These are phyloP conservation scores for Nothoprocta perdicaria DNA, from an alignment of 2,113 vertebrate species.

Conservation along the genomic window DNA sequence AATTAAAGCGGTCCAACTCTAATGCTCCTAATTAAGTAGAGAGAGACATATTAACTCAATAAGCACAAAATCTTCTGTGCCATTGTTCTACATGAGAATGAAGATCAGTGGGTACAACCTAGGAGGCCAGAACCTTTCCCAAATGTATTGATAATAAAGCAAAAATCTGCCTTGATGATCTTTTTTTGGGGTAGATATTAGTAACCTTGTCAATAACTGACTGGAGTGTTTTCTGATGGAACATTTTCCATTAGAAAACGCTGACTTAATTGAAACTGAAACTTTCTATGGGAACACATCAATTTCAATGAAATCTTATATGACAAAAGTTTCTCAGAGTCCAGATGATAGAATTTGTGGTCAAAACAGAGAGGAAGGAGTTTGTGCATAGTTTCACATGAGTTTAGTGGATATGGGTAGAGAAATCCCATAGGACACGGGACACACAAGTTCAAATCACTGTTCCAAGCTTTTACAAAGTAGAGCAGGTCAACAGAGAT, in stretches of 20 bases:
- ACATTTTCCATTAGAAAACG: neutral
- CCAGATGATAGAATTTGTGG: rapidly evolving
- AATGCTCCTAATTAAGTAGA: neutral
- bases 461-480: neutral
- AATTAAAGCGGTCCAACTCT: neutral
- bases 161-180: neutral
- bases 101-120: neutral
- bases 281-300: neutral
- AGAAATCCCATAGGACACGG: neutral
- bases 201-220: neutral
- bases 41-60: neutral
- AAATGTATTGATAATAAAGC: neutral
- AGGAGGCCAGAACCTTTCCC: neutral
- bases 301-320: neutral
- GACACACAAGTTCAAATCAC: neutral
- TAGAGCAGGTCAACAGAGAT: neutral
- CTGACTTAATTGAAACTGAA: slow-evolving; percentile 3
- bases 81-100: neutral
- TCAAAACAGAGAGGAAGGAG: neutral
- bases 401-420: neutral
- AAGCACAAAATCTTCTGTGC: neutral
- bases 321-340: neutral
- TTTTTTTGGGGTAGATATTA: neutral
- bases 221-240: neutral
- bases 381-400: neutral